Base-by-base conservation (phyloP, 2,113 vertebrate genomes). In the Oryzias javanicus region DNA sequence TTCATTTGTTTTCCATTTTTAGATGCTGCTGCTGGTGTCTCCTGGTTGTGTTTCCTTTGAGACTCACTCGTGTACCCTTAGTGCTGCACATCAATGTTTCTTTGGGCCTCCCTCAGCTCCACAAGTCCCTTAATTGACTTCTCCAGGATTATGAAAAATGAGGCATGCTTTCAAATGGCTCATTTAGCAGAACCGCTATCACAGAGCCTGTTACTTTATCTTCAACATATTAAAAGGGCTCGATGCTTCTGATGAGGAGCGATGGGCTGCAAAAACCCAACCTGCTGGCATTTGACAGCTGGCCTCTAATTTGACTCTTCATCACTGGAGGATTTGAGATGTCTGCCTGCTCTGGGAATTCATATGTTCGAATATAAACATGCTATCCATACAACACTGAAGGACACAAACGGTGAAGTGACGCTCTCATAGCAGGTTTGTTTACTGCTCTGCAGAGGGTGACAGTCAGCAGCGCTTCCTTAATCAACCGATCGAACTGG, bases 81-180 rank as follows among this genome's bases (percentile, higher is more conserved):
- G 45, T 44, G 18, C 29, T 25, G 71, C 45, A 66, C 74, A 67
- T 78, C 61, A 24, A 41, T 17, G 69, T 81, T 69, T 83, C 79
- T 67, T 67, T 67, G 49, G 63, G 70, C 60, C 64, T 59, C 60
- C 73, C 67, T 4, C 40, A 52, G 67, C 55, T 59, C 57, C 65
- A 69, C 50, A 42, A 55, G 67, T 67, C 70, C 66, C 75, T 54
- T 84, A 88, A 86, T 82, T 81, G 84, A 88, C 82, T 76, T 83
- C 72, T 57, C 45, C 42, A 14, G 62, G 73, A 84, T 84, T 78
- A 82, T 86, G 84, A 86, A 88, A 86, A 84, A 87, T 80, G 79
- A 72, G 79, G 49, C 25, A 19, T n/a, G 67, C 74, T 74, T 86
- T 74, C 64, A 65, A 77, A 84, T 61, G 82, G 74, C 67, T 86